phyloP scores from a whole-genome alignment of 2,888 invertebrate genomes.

The Parapristionchus giblindavisi region DNA sequence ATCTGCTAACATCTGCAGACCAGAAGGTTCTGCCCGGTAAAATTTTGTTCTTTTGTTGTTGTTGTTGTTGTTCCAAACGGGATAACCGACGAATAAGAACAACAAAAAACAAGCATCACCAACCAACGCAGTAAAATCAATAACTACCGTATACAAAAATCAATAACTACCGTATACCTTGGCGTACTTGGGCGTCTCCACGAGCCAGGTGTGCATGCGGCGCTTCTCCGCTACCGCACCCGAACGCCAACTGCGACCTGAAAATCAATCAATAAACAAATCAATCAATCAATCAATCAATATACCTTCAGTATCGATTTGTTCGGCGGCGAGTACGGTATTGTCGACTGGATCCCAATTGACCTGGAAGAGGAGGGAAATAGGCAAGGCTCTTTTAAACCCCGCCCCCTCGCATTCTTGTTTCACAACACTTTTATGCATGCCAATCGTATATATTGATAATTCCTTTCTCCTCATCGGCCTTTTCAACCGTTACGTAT shows the following conservation, averaged over 20 bases:
- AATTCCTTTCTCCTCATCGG: too few species aligned
- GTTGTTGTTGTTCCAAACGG: too few species aligned
- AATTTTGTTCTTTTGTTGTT: too few species aligned
- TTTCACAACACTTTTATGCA: too few species aligned
- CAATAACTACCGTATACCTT: conserved; percentile 47
- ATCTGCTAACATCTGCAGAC: too few species aligned
- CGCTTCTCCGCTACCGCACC: conserved; percentile 91
- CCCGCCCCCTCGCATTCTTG: too few species aligned
- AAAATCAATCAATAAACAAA: neutral
- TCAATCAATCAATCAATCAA: neutral
- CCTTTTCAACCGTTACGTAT: too few species aligned
- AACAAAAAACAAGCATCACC: too few species aligned
- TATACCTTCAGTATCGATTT: conserved; percentile 79
- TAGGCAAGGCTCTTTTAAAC: neutral
- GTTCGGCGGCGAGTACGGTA: conserved; percentile 96
- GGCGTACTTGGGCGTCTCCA: conserved; percentile 81
- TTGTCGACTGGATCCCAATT: conserved; percentile 99
- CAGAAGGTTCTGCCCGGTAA: too few species aligned
- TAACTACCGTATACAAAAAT: neutral
- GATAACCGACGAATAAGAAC: too few species aligned
- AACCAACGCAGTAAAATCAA: neutral
- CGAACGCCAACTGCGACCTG: conserved; percentile 82
- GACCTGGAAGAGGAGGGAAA: conserved; percentile 46
- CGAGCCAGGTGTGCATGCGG: conserved; percentile 90
- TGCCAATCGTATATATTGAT: too few species aligned